phyloP scores from a whole-genome alignment of 2,888 invertebrate species.

The Cheiracanthium punctorium region DNA sequence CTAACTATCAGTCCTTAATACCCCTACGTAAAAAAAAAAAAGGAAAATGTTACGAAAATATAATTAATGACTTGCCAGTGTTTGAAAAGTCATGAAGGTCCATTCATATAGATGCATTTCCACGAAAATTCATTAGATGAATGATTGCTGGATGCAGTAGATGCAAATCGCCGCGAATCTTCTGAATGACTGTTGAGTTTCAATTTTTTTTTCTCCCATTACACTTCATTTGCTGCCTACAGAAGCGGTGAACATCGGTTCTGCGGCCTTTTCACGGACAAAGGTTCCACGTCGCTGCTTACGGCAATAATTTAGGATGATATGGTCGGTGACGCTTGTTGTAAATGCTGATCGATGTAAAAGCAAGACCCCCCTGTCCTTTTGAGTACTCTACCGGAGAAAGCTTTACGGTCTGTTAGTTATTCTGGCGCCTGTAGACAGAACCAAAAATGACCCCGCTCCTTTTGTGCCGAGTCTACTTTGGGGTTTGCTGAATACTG shows the following conservation, averaged over 20 bases:
- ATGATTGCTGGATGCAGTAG: not conserved
- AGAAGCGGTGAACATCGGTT: not conserved
- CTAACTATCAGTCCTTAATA: no score
- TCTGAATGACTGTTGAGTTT: not conserved
- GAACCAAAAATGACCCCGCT: slow-evolving; percentile 6
- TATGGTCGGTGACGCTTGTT: slow-evolving; percentile 15
- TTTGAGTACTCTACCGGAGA: not conserved
- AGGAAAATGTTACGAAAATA: no score
- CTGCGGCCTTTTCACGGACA: not conserved
- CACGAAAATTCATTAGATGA: not conserved
- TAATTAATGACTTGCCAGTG: no score
- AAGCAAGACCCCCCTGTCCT: not conserved
- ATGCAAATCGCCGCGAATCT: not conserved
- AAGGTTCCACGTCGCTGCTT: not conserved
- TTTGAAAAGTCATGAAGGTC: no score
- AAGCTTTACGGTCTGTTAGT: not conserved
- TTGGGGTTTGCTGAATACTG: not conserved
- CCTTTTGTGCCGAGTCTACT: not conserved
- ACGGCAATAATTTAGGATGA: slow-evolving; percentile 17
- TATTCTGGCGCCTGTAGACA: slow-evolving; percentile 12
- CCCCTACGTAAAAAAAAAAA: no score
- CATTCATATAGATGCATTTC: not conserved
- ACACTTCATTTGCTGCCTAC: slow-evolving; percentile 10
- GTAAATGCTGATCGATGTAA: slow-evolving; percentile 15
- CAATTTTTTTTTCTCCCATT: not conserved